Evolutionary conservation across 2,797 vertebrate genomes (phyloP), one percentile per base, ranked within the genome.

Genomic region (Glossophaga mutica): DNA sequence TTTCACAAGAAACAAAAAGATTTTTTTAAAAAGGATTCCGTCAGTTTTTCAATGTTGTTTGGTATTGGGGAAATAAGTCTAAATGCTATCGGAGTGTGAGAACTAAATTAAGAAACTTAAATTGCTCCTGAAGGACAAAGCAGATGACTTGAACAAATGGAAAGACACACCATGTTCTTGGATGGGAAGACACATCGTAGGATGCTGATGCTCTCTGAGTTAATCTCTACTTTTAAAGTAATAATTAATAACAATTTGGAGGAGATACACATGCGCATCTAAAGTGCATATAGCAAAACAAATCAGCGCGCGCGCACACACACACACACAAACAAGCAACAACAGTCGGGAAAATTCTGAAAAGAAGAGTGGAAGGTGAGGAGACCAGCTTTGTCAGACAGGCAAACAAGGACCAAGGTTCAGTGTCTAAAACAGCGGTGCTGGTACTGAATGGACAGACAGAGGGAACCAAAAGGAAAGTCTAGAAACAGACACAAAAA

Each of bases 1-100:
- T 96, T 62, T 89, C 74, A 94, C 34, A 90, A 93, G 79, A 73
- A 93, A 83, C 3, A 42, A 84, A 77, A 90, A 86, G 39, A 73
- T 34, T 46, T 46, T 74, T 76, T 81, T 85, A 42, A 48, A 89
- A 26, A 8, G 16, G 70, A 55, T 76, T 78, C 32, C 79, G 37
- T 86, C 87, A 91, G 22, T 8, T 91, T 94, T 91, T 93, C 55
- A 87, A 15, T 83, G 83, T 89, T 81, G 39, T 67, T 86, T 10
- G 12, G 18, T 88, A 95, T 89, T 86, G 55, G 39, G 4, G 2
- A 34, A 50, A 24, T 55, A 83, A 14, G 79, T 70, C 74, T 89
- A 91, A 89, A 65, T 59, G 82, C 39, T 70, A 24, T 48, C 52
- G 50, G n/a, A 50, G 34, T 44, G 32, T 71, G 59, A 90, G 77